Percentiles rank a stretch among this genome's conserved stretches.
Evolutionary conservation across 2,888 invertebrate species (phyloP).

Genomic region (Epiblema foenella): DNA sequence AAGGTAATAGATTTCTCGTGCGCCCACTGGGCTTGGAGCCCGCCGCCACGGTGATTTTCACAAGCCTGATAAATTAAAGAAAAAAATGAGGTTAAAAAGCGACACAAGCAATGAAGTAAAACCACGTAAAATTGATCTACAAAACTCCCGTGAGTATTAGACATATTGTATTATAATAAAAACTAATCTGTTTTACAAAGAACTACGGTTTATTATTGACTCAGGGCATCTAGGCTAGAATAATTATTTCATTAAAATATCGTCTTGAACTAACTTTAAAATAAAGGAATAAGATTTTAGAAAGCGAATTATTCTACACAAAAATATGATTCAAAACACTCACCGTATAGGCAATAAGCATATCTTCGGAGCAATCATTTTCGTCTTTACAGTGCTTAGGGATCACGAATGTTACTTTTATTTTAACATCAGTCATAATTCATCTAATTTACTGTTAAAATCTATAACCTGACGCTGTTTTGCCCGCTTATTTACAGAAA

Average conservation of each 20-base stretch:
- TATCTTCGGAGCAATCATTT: conserved; percentile 84
- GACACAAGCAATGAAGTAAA: too few species aligned
- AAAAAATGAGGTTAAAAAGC: too few species aligned
- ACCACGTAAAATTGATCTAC: too few species aligned
- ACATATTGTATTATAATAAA: too few species aligned
- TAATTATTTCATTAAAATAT: neutral
- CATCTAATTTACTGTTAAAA: neutral
- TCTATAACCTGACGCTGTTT: conserved; percentile 18
- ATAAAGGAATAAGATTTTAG: neutral
- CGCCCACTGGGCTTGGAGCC: conserved; percentile 87
- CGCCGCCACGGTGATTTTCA: conserved; percentile 81
- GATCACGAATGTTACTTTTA: conserved; percentile 83
- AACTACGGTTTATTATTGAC: neutral
- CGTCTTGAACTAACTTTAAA: neutral
- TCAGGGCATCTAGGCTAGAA: neutral
- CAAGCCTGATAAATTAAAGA: conserved; percentile 77
- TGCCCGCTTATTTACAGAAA: conserved; percentile 31
- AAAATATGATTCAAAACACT: conserved; percentile 51
- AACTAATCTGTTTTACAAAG: neutral
- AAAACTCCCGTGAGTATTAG: too few species aligned
- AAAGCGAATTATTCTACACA: neutral
- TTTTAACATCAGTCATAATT: conserved; percentile 69
- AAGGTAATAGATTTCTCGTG: conserved; percentile 85
- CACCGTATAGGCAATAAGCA: conserved; percentile 86
- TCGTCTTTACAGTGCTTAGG: conserved; percentile 75